Evolutionary conservation across 2,113 vertebrate species (phyloP).

Genomic region (Lonchura striata): DNA sequence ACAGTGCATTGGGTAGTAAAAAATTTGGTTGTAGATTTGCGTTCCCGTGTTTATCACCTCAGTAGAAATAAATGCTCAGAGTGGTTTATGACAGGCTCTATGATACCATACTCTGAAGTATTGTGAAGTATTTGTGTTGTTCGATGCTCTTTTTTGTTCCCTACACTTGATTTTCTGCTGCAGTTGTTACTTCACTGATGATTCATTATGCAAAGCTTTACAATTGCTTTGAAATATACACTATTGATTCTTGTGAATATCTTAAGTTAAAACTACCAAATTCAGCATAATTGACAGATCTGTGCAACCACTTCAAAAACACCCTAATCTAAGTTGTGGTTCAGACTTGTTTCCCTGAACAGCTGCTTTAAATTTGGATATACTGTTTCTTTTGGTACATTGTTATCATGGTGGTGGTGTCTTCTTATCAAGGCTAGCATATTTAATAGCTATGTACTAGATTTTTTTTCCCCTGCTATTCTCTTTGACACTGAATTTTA

Average conservation of each 20-base stretch:
- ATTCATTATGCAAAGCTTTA: not conserved
- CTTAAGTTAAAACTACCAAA: not conserved
- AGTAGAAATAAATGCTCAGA: not conserved
- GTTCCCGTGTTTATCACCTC: not conserved
- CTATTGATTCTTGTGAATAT: not conserved
- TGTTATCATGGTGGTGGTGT: not conserved
- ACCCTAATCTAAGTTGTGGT: not conserved
- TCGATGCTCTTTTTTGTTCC: not conserved
- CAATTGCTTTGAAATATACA: not conserved
- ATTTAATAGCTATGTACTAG: not conserved
- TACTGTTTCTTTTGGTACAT: not conserved
- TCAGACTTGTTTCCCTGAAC: not conserved
- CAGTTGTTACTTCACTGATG: not conserved
- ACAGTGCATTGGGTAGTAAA: not conserved
- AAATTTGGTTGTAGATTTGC: not conserved
- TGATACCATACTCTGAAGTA: not conserved
- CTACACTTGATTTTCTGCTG: not conserved
- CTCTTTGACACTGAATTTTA: not conserved
- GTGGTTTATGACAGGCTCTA: not conserved
- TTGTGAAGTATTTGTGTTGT: not conserved
- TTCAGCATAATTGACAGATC: not conserved
- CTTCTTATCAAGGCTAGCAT: not conserved
- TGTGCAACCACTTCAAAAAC: not conserved
- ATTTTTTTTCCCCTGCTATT: accelerated
- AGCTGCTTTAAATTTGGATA: not conserved